Base-by-base conservation (phyloP, 2,888 invertebrate species). In the Lasioglossum malachurum region DNA sequence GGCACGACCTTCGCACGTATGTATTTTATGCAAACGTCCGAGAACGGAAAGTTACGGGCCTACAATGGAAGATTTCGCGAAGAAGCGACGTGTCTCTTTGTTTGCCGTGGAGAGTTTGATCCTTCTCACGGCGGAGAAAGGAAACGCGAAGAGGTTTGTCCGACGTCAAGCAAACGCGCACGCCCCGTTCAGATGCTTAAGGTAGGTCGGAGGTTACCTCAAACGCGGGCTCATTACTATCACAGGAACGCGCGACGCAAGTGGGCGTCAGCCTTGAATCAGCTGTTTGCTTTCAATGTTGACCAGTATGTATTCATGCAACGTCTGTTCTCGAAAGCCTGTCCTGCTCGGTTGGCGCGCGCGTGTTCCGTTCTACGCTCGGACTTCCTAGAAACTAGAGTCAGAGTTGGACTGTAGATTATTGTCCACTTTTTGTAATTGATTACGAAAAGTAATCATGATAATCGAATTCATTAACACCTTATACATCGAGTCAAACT, bases 201-300 rank as follows among this genome's bases (percentile, higher is more conserved):
- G 87, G 87, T 85, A 88, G 87, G 88, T 78, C 86, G 82, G 82
- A 87, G 87, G 88, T 90, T 87, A 82, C 69, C 64, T 82, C 19
- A 38, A 76, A 84, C 75, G 77, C 77, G 57, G 75, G 81, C 79
- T 87, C 76, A 78, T 87, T 85, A 84, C 83, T 87, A 88, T 89
- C 78, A 35, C 60, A 86, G 81, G 46, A 87, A 84, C 75, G 73
- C 80, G 60, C 78, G 74, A 83, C 80, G 87, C 80, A 82, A 77
- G 90, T 90, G 88, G 92, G 90, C 89, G 92, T 89, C 83, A 80
- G 87, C 93, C 93, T 93, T 91, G 92, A 90, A 92, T 93, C 92
- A 93, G 93, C 94, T 93, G 94, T 93, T 93, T 91, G 89, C 90
- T 91, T 93, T 92, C 92, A 93, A 91, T 93, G 93, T 91, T 92